Evolutionary conservation across 2,113 vertebrate genomes (phyloP), one percentile per base, ranked within the genome.

Genomic region (Petaurus breviceps): DNA sequence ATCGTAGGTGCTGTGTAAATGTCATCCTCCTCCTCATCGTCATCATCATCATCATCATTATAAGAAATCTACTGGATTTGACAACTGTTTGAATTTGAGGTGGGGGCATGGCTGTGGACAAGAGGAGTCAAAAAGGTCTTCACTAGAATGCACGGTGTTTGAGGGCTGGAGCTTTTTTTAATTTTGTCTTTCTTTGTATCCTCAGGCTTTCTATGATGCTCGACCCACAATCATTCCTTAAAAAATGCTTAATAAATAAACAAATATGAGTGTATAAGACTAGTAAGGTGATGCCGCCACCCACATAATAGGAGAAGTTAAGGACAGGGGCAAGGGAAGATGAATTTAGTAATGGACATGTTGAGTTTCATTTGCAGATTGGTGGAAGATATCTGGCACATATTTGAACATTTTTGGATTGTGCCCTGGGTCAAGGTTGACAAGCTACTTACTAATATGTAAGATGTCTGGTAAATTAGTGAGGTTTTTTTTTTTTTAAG

Each of bases 401-500:
- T 61, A 61, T 31, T 31, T 61, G 28, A 61, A 61, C 31, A 61
- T 31, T 12, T 61, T 61, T 61, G 26, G 10, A 61, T 3, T 26
- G 2, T 31, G 28, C 57, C 37, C 24, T 26, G 24, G 54, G 6
- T 55, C 54, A 55, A 55, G 25, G n/a, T n/a, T n/a, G n/a, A n/a
- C n/a, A n/a, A n/a, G n/a, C 54, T 0, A 55, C 54, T 55, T 55
- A 0, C 26, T 68, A 24, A 4, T 68, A 14, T 37, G 31, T 46
- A 46, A n/a, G 43, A 23, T 16, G 57, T 95, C 95, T 50, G 91
- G 0, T 77, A 93, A 84, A 37, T 54, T 22, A 90, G 22, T 3
- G 49, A 43, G 4, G 16, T 84, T 95, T 49, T 51, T 94, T 96
- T 95, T 95, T 6, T 57, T 61, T n/a, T 16, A 92, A 2, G 92